Conservation (phyloP, 2,797 vertebrate genomes). For the Allenopithecus nigroviridis region DNA sequence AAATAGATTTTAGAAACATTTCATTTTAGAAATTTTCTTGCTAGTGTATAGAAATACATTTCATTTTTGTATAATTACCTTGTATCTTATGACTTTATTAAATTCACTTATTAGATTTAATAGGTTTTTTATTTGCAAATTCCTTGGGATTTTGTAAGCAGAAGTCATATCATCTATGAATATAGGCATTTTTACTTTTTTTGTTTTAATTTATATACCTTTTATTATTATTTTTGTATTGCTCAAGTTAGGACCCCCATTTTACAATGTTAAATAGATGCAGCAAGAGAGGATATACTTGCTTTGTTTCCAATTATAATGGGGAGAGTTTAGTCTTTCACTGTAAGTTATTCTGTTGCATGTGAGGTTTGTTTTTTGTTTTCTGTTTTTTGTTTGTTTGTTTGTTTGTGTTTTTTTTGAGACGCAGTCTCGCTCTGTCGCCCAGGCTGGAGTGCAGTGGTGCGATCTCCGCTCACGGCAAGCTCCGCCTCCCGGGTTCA, state of each 20-base stretch:
- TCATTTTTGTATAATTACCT: background rate
- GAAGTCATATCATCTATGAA: background rate
- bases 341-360: background rate
- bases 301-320: background rate
- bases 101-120: background rate
- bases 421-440: rapidly evolving
- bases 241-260: background rate
- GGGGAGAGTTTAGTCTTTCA: background rate
- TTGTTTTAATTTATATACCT: background rate
- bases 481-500: no score
- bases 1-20: background rate
- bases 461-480: rapidly evolving
- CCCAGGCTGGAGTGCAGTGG: no score
- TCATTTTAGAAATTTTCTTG: background rate
- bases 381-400: no score
- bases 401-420: no score
- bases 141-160: background rate
- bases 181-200: background rate
- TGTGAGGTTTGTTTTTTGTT: background rate
- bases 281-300: background rate
- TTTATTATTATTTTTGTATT: background rate
- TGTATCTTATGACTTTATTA: background rate
- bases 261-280: background rate
- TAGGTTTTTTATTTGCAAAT: background rate
- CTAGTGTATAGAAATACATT: background rate